A percentile compares a stretch with the other conserved stretches of the same genome.
Conservation (phyloP, 2,888 invertebrate species). For the Odontocerum albicorne region DNA sequence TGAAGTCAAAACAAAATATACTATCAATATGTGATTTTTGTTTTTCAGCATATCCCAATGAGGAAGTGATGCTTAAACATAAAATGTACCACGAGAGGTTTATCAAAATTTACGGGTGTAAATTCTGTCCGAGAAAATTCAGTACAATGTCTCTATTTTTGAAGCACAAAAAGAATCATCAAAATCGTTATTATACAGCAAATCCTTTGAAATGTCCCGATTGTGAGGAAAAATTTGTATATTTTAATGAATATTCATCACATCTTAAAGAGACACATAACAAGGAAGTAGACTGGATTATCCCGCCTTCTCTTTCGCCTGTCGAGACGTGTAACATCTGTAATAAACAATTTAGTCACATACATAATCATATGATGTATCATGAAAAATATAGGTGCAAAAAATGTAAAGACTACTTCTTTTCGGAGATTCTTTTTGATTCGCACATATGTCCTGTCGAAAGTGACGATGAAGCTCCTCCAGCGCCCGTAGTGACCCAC, state of each 20-base stretch:
- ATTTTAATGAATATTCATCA: slow-evolving; percentile 56
- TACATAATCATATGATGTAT: slow-evolving; percentile 51
- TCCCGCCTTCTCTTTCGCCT: slow-evolving; percentile 50
- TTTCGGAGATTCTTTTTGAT: slow-evolving; percentile 48
- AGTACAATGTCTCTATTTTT: slow-evolving; percentile 52
- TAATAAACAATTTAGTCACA: slow-evolving; percentile 50
- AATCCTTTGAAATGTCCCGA: slow-evolving; percentile 54
- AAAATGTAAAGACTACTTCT: slow-evolving; percentile 55
- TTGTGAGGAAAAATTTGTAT: slow-evolving; percentile 59
- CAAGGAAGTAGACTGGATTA: slow-evolving; percentile 54
- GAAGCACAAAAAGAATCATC: slow-evolving; percentile 57
- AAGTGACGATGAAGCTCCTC: slow-evolving; percentile 45
- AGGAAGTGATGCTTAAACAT: slow-evolving; percentile 48
- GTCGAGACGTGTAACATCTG: slow-evolving; percentile 53
- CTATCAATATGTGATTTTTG: slow-evolving; percentile 54
- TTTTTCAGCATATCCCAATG: slow-evolving; percentile 53
- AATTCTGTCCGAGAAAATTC: slow-evolving; percentile 56
- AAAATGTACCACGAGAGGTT: slow-evolving; percentile 51
- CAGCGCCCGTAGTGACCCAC: slow-evolving; percentile 10
- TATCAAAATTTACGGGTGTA: slow-evolving; percentile 52
- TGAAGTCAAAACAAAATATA: slow-evolving; percentile 43
- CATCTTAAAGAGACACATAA: slow-evolving; percentile 54
- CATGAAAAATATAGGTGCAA: slow-evolving; percentile 55
- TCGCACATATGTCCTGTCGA: slow-evolving; percentile 52
- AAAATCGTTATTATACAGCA: slow-evolving; percentile 48